phyloP scores from a whole-genome alignment of 2,113 vertebrate species.

The Carassius auratus region DNA sequence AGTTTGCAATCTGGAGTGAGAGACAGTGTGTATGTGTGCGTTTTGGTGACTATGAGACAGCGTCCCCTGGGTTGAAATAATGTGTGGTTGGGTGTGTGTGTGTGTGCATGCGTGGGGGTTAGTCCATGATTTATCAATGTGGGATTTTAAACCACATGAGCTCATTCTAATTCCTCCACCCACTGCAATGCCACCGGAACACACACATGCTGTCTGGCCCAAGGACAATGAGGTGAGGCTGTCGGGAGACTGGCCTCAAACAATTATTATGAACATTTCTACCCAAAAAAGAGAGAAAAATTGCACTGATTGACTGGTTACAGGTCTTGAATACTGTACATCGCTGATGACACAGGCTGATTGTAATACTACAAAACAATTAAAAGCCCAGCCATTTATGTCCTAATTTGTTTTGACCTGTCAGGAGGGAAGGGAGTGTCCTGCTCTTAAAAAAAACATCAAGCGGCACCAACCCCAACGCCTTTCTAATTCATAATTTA shows the following conservation, averaged over 20 bases:
- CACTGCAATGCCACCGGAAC: constrained; percentile 44
- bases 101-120: constrained; percentile 13
- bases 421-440: constrained; percentile 13
- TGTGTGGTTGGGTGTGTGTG: constrained; percentile 18
- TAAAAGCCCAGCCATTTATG: constrained; percentile 13
- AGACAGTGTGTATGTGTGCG: constrained; percentile 14
- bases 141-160: constrained; percentile 57
- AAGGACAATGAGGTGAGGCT: constrained; percentile 20
- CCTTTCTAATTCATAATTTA: constrained; percentile 28
- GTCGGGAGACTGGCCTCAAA: constrained; percentile 5
- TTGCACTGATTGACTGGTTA: not conserved
- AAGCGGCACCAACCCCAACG: constrained; percentile 11
- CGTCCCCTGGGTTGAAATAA: constrained; percentile 8
- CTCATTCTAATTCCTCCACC: constrained; percentile 57
- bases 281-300: not conserved
- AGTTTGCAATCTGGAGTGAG: constrained; percentile 2
- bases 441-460: not conserved
- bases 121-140: constrained; percentile 63
- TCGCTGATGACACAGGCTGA: not conserved
- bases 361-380: not conserved
- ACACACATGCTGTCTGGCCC: constrained; percentile 45
- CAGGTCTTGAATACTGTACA: not conserved
- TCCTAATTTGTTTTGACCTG: constrained; percentile 19
- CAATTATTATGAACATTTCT: not conserved
- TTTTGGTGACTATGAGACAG: constrained; percentile 14